Evolutionary conservation across 2,113 vertebrate genomes (phyloP), one percentile per base, ranked within the genome.

Genomic region (Indicator maculatus): DNA sequence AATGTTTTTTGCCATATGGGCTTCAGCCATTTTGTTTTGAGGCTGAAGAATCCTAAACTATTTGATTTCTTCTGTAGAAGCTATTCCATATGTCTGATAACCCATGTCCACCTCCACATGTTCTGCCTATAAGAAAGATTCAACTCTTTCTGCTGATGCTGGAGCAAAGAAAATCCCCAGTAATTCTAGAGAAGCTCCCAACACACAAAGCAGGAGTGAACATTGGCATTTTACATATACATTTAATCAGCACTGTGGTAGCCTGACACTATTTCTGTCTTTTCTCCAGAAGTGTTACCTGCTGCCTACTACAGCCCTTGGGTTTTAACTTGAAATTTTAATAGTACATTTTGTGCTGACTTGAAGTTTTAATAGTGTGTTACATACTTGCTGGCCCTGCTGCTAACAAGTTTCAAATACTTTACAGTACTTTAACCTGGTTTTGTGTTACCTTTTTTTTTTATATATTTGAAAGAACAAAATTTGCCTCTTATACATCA

Each of bases 201-300:
- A 28, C 9, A 13, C 41, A 2, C 16, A 12, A 1, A 45, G 41
- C 17, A 39, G 39, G 30, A 36, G 18, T 4, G 20, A 47, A n/a
- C 0, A 1, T 1, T 58, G 44, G 14, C 24, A 24, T 83, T 85
- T 67, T 70, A 23, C 23, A 13, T 1, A 5, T 38, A 12, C 2
- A 0, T 50, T 55, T 84, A 17, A 39, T 73, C 12, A 58, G 36
- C 11, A 33, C 6, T 17, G 30, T 53, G 47, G 47, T 44, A n/a
- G 16, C 4, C 5, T 50, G 78, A 56, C 2, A 5, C 45, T 16
- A 7, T 17, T 87, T 91, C 26, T 8, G 6, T 12, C 8, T 27
- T 69, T 66, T 47, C 79, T 27, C 8, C 11, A 23, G 12, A 64
- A 52, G 64, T 63, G 30, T 61, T 70, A 69, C 79, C 28, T 69